Percentiles rank a stretch among this genome's conserved stretches.
Conservation (phyloP, 2,797 vertebrate species). For the Gymnoscopelus braueri region DNA sequence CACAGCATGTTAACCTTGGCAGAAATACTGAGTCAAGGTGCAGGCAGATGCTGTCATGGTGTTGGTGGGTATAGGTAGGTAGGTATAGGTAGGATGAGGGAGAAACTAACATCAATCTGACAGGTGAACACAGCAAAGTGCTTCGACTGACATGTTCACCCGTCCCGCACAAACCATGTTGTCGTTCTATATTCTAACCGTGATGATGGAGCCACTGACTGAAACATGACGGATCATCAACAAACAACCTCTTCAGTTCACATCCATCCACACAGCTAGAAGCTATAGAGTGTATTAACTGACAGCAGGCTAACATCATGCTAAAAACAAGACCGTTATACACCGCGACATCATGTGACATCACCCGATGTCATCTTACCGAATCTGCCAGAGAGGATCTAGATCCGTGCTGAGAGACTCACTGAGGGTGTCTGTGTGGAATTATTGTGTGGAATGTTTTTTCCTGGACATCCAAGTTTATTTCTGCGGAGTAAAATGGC, state of each 20-base stretch:
- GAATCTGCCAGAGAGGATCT: conserved; percentile 7
- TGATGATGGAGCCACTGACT: too few relatives aligned
- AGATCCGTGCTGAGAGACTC: conserved; percentile 2
- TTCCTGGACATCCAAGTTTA: conserved; percentile 77
- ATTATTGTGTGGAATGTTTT: conserved; percentile 22
- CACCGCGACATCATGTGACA: not conserved
- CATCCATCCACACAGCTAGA: conserved; percentile 55
- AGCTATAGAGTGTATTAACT: not conserved
- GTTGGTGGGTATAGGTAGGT: not conserved
- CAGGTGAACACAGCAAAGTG: conserved; percentile 51
- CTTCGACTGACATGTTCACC: not conserved
- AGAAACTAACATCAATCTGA: conserved; percentile 59
- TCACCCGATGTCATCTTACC: conserved; percentile 59
- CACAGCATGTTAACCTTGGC: too few relatives aligned
- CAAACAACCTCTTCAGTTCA: conserved; percentile 52
- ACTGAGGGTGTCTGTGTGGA: conserved; percentile 15
- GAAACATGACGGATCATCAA: conserved; percentile 29
- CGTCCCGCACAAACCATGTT: not conserved
- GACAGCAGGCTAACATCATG: conserved; percentile 60
- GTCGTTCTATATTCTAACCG: too few relatives aligned
- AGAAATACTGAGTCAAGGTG: too few relatives aligned
- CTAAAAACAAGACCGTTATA: conserved; percentile 73
- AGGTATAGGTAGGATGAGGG: conserved; percentile 60
- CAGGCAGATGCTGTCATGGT: too few relatives aligned
- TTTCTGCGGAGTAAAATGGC: conserved; percentile 84